Base-by-base conservation (phyloP, 2,113 vertebrate genomes). In the Neogobius melanostomus region DNA sequence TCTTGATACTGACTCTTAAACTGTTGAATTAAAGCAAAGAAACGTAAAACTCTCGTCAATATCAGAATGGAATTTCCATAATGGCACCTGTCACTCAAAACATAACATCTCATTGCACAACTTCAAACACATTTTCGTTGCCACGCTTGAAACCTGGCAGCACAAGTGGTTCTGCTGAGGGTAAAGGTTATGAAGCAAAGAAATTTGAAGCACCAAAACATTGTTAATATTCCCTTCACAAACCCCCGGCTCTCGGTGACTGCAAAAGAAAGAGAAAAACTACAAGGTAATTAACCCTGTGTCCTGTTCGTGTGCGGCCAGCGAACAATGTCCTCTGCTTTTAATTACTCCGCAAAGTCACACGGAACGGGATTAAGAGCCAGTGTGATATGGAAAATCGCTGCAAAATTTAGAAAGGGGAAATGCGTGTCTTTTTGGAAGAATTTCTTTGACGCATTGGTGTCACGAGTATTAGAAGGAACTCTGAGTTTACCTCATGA, bases 211-310 rank as follows among this genome's bases (percentile, higher is more conserved):
- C 65, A 44, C 45, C 47, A 65, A 77, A 80, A 77, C 51, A 11
- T 60, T 64, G 83, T 89, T 85, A 84, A 82, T 81, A 90, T 89
- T 88, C 82, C 67, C 66, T 81, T 76, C 63, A 69, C 71, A 66
- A 70, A 74, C 50, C 47, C 28, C 45, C 5, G 43, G 36, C 70
- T 78, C 54, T 47, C 46, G 14, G 44, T 45, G 61, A 72, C 42
- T 60, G 59, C 4, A 42, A 42, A n/a, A 54, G 17, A 21, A 54
- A 54, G 8, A 54, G 73, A 74, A 80, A 73, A 80, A 57, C 74
- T 75, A 75, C 72, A 64, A 81, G 84, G 83, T 82, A 88, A 91
- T 91, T 90, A 90, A 91, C 90, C 85, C 85, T 66, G 48, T 44
- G 81, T 88, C 74, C 75, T 61, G 67, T 66, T 71, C 56, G 71